Conservation (phyloP, 2,797 vertebrate species). For the Scomberomorus guttatus region DNA sequence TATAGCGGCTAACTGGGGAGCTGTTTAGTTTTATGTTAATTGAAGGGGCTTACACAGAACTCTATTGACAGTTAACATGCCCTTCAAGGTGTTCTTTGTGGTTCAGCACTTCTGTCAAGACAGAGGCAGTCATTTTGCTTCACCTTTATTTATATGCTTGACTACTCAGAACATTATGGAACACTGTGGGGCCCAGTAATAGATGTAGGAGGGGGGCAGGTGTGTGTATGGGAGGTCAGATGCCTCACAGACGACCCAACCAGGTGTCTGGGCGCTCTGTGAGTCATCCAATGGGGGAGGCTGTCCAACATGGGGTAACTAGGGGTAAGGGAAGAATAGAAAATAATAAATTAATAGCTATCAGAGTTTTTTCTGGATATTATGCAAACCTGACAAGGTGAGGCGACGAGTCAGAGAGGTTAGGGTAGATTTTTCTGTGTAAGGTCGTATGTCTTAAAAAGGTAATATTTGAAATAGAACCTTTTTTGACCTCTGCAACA, state of each 20-base stretch:
- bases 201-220: conserved; percentile 73
- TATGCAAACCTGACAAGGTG: conserved; percentile 58
- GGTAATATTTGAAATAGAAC: conserved; percentile 38
- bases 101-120: conserved; percentile 99
- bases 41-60: conserved; percentile 86
- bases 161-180: conserved; percentile 93
- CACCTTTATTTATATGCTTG: conserved; percentile 98
- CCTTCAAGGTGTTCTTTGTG: conserved; percentile 94
- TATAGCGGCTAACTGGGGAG: conserved; percentile 80
- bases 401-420: conserved; percentile 24
- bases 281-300: conserved; percentile 62
- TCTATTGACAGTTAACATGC: conserved; percentile 91
- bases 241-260: conserved; percentile 67
- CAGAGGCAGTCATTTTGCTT: conserved; percentile 94
- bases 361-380: conserved; percentile 31
- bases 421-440: conserved; percentile 18
- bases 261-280: conserved; percentile 71
- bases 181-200: conserved; percentile 84
- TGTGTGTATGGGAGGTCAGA: conserved; percentile 76
- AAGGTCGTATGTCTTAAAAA: conserved; percentile 21
- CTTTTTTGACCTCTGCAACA: conserved; percentile 62
- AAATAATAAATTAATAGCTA: conserved; percentile 57
- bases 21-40: conserved; percentile 91
- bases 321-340: conserved; percentile 45
- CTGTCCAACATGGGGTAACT: conserved; percentile 51